Base-by-base conservation (phyloP, 2,888 invertebrate genomes). In the Tetanocera ferruginea region DNA sequence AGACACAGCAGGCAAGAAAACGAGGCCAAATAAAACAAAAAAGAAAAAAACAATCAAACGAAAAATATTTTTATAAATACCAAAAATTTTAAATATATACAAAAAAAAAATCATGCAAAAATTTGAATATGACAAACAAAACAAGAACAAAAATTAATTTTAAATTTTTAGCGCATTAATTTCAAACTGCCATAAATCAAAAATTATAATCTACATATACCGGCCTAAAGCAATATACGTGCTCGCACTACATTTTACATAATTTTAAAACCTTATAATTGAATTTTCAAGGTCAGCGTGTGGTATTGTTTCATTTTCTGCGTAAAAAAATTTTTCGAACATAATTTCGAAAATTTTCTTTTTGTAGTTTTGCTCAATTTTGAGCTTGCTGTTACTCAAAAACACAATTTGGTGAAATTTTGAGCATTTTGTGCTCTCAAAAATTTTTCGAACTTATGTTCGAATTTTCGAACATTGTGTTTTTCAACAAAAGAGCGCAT, bases 391-490 rank as follows among this genome's bases (percentile, higher is more conserved):
- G 64, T n/a, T n/a, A 2, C 11, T 3, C n/a, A 55, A 55, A 19
- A 19, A 19, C 11, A 70, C 9, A 19, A 19, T 23, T 55, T 34
- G 37, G 3, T 11, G 14, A 23, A 31, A 11, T 9, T 31, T 55
- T 34, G 55, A 34, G 34, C 9, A 62, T 28, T 62, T 19, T 57
- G 0, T 31, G 34, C 31, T n/a, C 28, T 19, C 3, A 25, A 37
- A 66, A 51, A 9, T 19, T 23, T 43, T 62, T 49, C 49, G 73
- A 73, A 62, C 14, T 14, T 37, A 19, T n/a, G 49, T 49, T 64
- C 64, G 62, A 74, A 73, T 49, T 17, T 74, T 74, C 73, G 73
- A 64, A 74, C 49, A 74, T 49, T 34, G 69, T 25, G 69, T 60
- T 57, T 34, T 55, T 72, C 23, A n/a, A n/a, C 34, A 14, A 37